Conservation (phyloP, 1,140 invertebrate genomes). For the Temnothorax longispinosus region DNA sequence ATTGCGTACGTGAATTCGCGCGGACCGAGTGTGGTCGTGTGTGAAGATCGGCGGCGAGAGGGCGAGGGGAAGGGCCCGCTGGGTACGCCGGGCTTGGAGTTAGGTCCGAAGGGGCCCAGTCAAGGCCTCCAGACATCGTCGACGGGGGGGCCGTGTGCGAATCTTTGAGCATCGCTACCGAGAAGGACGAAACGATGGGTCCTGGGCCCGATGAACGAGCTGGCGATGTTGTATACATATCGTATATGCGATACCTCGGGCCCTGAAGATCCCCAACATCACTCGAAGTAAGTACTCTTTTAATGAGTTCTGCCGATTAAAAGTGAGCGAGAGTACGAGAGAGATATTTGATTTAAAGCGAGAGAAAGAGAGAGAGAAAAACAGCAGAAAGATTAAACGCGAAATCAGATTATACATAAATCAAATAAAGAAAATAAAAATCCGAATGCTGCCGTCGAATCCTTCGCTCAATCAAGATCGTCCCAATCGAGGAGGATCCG, state of each 20-base stretch:
- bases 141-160: slow-evolving; percentile 66
- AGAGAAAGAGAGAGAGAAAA: background rate
- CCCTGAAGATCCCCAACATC: background rate
- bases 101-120: slow-evolving; percentile 68
- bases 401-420: slow-evolving; percentile 6
- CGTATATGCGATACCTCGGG: slow-evolving; percentile 15
- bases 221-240: slow-evolving; percentile 17
- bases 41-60: background rate
- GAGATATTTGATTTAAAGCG: background rate
- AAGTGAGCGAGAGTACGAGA: background rate
- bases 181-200: slow-evolving; percentile 63
- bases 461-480: background rate
- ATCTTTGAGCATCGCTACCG: slow-evolving; percentile 68
- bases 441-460: background rate
- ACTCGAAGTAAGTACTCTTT: background rate
- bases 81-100: slow-evolving; percentile 52
- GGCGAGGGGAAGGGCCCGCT: slow-evolving; percentile 25
- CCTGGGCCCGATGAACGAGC: slow-evolving; percentile 36
- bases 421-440: background rate
- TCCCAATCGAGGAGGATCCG: background rate
- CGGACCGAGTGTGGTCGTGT: slow-evolving; percentile 41
- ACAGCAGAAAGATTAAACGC: background rate
- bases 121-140: slow-evolving; percentile 80
- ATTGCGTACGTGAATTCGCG: slow-evolving; percentile 49
- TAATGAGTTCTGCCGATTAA: slow-evolving; percentile 10